Evolutionary conservation across 1,140 invertebrate species (phyloP).

Genomic region (Bombyx mandarina): DNA sequence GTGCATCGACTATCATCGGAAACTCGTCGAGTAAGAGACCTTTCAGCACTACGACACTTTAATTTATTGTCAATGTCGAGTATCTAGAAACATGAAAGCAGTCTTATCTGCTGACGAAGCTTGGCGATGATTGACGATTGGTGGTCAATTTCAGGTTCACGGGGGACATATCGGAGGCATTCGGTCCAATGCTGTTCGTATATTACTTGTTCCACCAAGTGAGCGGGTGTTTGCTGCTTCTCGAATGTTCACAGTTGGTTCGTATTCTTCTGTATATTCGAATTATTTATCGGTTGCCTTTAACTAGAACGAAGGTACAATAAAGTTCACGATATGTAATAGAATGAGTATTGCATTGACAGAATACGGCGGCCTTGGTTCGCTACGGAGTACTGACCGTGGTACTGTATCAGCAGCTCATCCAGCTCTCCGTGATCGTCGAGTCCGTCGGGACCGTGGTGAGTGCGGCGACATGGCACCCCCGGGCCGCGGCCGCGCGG

Average conservation of each 20-base stretch:
- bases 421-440: slow-evolving; percentile 24
- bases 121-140: too few relatives aligned
- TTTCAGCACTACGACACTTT: too few relatives aligned
- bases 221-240: slow-evolving; percentile 21
- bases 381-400: slow-evolving; percentile 17
- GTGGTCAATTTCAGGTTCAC: slow-evolving; percentile 14
- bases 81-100: too few relatives aligned
- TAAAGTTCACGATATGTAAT: too few relatives aligned
- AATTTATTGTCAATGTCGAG: too few relatives aligned
- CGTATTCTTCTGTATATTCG: slow-evolving; percentile 1
- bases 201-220: slow-evolving; percentile 24
- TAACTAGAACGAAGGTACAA: too few relatives aligned
- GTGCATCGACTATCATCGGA: slow-evolving; percentile 17
- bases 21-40: slow-evolving; percentile 17
- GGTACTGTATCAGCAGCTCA: slow-evolving; percentile 18
- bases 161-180: slow-evolving; percentile 15
- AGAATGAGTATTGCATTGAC: slow-evolving; percentile 4
- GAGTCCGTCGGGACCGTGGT: slow-evolving; percentile 11
- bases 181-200: slow-evolving; percentile 19
- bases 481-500: too few relatives aligned
- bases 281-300: too few relatives aligned
- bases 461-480: background rate
- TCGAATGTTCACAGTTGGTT: slow-evolving; percentile 29
- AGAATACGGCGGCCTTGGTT: slow-evolving; percentile 17
- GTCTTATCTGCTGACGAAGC: too few relatives aligned